Conservation (phyloP, 2,113 vertebrate genomes). For the Morone saxatilis region DNA sequence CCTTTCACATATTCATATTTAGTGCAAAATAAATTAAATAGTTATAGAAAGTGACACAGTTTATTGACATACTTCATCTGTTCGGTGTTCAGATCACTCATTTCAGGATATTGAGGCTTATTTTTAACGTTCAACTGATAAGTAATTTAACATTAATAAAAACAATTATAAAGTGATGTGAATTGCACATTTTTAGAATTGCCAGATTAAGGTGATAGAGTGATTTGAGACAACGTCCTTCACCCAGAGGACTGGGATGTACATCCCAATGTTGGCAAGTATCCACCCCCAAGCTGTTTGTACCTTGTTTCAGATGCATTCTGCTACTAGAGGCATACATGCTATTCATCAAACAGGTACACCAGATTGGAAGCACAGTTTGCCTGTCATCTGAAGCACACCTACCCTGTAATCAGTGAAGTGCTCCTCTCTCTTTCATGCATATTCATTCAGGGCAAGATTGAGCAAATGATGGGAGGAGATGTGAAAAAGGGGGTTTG, state of each 20-base stretch:
- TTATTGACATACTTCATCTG: too few species aligned
- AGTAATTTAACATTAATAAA: not conserved
- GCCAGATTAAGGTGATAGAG: not conserved
- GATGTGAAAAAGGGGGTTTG: not conserved
- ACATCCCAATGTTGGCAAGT: not conserved
- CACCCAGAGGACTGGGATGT: not conserved
- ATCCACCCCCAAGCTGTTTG: not conserved
- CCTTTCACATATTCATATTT: not conserved
- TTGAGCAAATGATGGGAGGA: not conserved
- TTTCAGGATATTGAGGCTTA: not conserved
- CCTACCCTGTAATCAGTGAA: constrained; percentile 24
- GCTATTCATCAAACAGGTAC: constrained; percentile 44
- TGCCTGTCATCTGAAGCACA: constrained; percentile 22
- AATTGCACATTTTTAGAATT: not conserved
- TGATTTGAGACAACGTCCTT: constrained; percentile 12
- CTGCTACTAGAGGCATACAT: constrained; percentile 4
- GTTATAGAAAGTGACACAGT: not conserved
- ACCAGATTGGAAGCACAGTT: constrained; percentile 11
- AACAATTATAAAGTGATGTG: not conserved
- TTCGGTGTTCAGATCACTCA: not conserved
- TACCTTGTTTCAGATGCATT: constrained; percentile 15
- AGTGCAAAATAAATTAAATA: not conserved
- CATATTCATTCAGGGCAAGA: constrained; percentile 18
- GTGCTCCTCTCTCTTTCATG: constrained; percentile 7
- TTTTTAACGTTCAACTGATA: not conserved